These are phyloP conservation scores for Larimichthys crocea DNA, from an alignment of 2,113 vertebrate species.

Conservation along the genomic window DNA sequence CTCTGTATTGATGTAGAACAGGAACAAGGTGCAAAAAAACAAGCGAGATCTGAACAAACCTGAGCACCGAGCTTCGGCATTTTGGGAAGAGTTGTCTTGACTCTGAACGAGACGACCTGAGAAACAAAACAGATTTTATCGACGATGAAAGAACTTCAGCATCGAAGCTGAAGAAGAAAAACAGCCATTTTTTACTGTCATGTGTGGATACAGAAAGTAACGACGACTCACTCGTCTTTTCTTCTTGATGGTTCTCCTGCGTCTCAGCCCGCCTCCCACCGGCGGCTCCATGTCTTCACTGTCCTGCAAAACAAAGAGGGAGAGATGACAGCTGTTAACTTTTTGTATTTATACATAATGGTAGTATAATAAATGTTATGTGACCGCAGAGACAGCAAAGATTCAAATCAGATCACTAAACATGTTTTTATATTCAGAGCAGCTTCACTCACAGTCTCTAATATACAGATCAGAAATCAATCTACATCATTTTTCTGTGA, in stretches of 20 bases:
- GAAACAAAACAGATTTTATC: neutral
- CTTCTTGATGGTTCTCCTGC: conserved; percentile 69
- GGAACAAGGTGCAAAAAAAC: neutral
- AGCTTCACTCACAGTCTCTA: neutral
- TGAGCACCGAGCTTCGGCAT: conserved; percentile 32
- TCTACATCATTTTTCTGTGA: neutral
- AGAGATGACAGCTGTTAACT: neutral
- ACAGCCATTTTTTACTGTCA: neutral
- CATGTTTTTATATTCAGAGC: neutral
- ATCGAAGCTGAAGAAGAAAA: neutral
- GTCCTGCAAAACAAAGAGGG: conserved; percentile 50
- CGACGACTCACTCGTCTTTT: conserved; percentile 67
- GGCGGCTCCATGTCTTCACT: conserved; percentile 37
- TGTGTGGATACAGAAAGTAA: neutral
- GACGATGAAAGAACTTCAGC: neutral
- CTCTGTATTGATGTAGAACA: neutral
- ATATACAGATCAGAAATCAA: neutral
- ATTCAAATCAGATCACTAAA: neutral
- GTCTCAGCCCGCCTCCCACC: conserved; percentile 45
- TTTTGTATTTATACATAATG: neutral
- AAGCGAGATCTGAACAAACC: conserved; percentile 42
- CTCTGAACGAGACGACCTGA: conserved; percentile 78
- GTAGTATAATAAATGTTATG: too few species aligned
- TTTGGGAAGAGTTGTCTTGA: conserved; percentile 76
- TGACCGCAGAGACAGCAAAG: too few species aligned